Percentiles rank a stretch among this genome's conserved stretches.
These are phyloP conservation scores for Chaetoderma sp. DNA, from an alignment of 2,888 invertebrate genomes.

Conservation along the genomic window DNA sequence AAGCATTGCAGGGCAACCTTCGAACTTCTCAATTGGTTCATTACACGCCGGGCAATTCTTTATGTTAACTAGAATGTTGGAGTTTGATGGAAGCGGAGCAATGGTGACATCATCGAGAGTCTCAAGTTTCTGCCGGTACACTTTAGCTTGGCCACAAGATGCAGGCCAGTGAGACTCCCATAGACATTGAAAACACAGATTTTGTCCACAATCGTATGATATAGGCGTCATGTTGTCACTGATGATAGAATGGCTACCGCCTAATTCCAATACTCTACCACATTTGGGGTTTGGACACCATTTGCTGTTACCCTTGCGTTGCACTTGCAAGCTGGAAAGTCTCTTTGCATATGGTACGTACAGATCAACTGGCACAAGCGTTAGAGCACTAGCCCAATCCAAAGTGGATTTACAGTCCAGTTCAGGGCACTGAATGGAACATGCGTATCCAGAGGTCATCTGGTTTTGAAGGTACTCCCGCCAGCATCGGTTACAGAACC, in stretches of 20 bases:
- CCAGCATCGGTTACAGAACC: no score
- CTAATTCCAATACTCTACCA: no score
- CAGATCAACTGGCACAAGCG: constrained; percentile 27
- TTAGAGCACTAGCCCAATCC: constrained; percentile 30
- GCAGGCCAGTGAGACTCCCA: constrained; percentile 48
- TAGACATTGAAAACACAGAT: constrained; percentile 43
- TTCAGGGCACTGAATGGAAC: no score
- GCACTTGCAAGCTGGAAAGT: constrained; percentile 9
- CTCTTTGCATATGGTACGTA: constrained; percentile 27
- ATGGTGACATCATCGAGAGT: constrained; percentile 30
- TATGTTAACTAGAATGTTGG: constrained; percentile 31
- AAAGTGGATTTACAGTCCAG: constrained; percentile 36
- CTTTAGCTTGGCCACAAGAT: constrained; percentile 33
- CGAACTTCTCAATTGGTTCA: constrained; percentile 42
- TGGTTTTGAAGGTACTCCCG: no score
- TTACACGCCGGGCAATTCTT: constrained; percentile 47
- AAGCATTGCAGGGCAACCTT: constrained; percentile 43
- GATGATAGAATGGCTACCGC: no score
- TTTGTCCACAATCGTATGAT: constrained; percentile 40
- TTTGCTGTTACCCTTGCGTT: constrained; percentile 19
- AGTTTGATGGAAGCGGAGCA: constrained; percentile 12
- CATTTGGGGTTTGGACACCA: no score
- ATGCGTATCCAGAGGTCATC: no score
- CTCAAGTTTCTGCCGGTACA: constrained; percentile 34
- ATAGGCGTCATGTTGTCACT: no score